Percentiles rank a stretch among this genome's conserved stretches.
Evolutionary conservation across 2,113 vertebrate species (phyloP).

Genomic region (Mormoops blainvillei): DNA sequence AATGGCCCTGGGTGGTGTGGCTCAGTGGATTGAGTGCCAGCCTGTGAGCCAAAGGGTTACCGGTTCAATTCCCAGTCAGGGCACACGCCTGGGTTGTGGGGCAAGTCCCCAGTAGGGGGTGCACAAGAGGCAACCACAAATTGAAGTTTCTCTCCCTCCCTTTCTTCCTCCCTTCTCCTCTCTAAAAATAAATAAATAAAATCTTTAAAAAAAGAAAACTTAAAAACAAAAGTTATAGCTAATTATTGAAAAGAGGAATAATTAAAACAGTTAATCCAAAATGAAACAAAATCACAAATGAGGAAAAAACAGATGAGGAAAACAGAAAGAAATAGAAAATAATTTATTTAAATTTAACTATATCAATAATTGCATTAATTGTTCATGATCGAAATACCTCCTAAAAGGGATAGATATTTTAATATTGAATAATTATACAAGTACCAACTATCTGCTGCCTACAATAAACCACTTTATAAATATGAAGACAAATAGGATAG

Average conservation of each 20-base stretch:
- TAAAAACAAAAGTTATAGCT: neutral
- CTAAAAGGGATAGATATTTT: neutral
- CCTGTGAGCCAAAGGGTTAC: too few relatives aligned
- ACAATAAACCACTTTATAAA: neutral
- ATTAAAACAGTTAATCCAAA: neutral
- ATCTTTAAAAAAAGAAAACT: neutral
- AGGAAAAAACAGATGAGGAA: neutral
- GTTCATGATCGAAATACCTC: neutral
- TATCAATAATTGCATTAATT: neutral
- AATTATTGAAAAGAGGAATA: neutral
- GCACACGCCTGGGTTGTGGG: too few relatives aligned
- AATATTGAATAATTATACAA: neutral
- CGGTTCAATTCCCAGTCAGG: too few relatives aligned
- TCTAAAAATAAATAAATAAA: too few relatives aligned
- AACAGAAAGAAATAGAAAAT: neutral
- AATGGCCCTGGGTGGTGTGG: too few relatives aligned
- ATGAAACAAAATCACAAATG: neutral
- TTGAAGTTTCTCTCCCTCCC: too few relatives aligned
- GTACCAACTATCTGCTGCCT: neutral
- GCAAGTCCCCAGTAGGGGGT: too few relatives aligned
- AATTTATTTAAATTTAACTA: neutral
- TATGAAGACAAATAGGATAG: neutral
- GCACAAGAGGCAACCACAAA: too few relatives aligned
- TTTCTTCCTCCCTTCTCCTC: too few relatives aligned
- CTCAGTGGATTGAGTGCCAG: too few relatives aligned